A percentile compares a stretch with the other conserved stretches of the same genome.
Evolutionary conservation across 2,113 vertebrate genomes (phyloP).

Genomic region (Fregetta grallaria): DNA sequence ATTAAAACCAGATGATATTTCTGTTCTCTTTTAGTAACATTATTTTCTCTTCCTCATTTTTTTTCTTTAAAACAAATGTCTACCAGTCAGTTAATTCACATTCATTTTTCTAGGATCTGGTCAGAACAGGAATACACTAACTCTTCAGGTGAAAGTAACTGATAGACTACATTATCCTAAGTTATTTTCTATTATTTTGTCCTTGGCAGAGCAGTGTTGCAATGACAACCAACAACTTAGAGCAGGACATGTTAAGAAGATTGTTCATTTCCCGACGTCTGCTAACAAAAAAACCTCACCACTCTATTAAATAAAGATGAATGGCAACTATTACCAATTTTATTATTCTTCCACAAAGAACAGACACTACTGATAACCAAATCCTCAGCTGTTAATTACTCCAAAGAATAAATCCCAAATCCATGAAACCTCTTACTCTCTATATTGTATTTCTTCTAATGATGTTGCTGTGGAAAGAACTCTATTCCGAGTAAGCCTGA

Average conservation of each 20-base stretch:
- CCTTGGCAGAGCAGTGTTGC: background rate
- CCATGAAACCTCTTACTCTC: background rate
- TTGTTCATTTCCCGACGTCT: background rate
- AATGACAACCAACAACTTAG: background rate
- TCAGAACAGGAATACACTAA: background rate
- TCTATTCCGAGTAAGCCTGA: background rate
- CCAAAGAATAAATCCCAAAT: background rate
- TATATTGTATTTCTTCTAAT: background rate
- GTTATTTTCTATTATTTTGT: background rate
- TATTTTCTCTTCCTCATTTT: background rate
- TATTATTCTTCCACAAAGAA: background rate
- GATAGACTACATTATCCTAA: background rate
- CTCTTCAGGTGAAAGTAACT: slow-evolving; percentile 12
- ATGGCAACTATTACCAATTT: background rate
- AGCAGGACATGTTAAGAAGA: background rate
- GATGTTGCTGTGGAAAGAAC: background rate
- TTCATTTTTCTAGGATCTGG: background rate
- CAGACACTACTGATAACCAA: background rate
- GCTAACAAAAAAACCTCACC: background rate
- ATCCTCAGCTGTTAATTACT: background rate
- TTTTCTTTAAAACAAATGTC: slow-evolving; percentile 5
- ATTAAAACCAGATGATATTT: slow-evolving; percentile 10
- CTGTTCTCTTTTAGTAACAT: background rate
- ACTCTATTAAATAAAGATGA: background rate
- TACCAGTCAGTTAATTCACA: background rate